These are phyloP conservation scores for Toxotes chatareus DNA, from an alignment of 2,113 vertebrate genomes.

Conservation along the genomic window DNA sequence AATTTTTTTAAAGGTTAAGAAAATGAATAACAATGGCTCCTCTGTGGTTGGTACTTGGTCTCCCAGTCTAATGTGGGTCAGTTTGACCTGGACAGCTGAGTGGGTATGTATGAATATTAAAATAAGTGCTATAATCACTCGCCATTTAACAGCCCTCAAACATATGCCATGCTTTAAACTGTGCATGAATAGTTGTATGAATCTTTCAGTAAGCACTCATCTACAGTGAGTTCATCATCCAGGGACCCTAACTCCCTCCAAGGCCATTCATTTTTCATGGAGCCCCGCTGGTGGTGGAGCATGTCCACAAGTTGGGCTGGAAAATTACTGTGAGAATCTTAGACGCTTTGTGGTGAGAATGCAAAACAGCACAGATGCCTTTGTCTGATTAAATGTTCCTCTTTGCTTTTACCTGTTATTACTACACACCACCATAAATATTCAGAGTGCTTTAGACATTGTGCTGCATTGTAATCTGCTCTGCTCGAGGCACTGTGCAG, in stretches of 20 bases:
- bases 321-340: constrained; percentile 63
- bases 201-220: constrained; percentile 80
- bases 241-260: constrained; percentile 61
- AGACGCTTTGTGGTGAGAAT: constrained; percentile 11
- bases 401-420: constrained; percentile 17
- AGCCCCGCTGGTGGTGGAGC: constrained; percentile 54
- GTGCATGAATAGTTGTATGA: constrained; percentile 74
- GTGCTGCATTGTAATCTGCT: not conserved
- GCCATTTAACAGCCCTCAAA: constrained; percentile 65
- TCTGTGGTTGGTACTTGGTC: not conserved
- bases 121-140: constrained; percentile 68
- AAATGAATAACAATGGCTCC: constrained; percentile 1
- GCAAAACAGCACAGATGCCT: constrained; percentile 19
- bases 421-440: not conserved
- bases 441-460: not conserved
- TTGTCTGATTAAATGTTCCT: constrained; percentile 24
- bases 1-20: not conserved
- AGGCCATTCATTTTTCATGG: constrained; percentile 77
- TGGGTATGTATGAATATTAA: constrained; percentile 60
- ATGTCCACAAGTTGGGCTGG: constrained; percentile 45
- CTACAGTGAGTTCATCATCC: constrained; percentile 75
- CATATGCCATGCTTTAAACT: constrained; percentile 73
- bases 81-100: constrained; percentile 34
- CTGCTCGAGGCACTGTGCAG: not conserved
- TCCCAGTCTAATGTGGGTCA: constrained; percentile 16